A percentile compares a stretch with the other conserved stretches of the same genome.
phyloP scores from a whole-genome alignment of 2,113 vertebrate genomes.

The Cyprinodon tularosa region DNA sequence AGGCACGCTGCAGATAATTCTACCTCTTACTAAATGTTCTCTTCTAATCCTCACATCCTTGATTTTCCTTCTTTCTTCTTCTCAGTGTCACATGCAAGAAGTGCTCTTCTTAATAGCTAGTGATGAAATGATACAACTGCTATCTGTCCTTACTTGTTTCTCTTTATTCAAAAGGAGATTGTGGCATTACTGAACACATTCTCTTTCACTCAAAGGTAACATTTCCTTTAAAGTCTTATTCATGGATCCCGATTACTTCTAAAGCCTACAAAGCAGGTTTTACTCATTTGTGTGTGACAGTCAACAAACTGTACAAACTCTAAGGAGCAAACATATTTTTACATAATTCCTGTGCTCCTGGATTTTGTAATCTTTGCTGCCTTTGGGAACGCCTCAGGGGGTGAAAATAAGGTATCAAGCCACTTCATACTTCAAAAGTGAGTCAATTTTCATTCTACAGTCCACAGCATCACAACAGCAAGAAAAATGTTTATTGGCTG shows the following conservation, averaged over 20 bases:
- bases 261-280: slow-evolving; percentile 7
- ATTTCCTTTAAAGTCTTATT: slow-evolving; percentile 24
- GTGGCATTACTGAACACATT: slow-evolving; percentile 15
- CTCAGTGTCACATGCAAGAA: slow-evolving; percentile 7
- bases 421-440: neutral
- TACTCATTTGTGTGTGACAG: slow-evolving; percentile 18
- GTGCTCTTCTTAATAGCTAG: slow-evolving; percentile 4
- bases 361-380: neutral
- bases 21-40: slow-evolving; percentile 39
- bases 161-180: slow-evolving; percentile 9
- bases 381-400: neutral
- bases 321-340: neutral
- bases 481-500: neutral
- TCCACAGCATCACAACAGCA: neutral
- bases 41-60: slow-evolving; percentile 33
- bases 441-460: neutral
- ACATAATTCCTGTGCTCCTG: slow-evolving; percentile 1
- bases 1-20: slow-evolving; percentile 41
- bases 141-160: slow-evolving; percentile 9
- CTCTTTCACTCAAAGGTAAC: slow-evolving; percentile 20
- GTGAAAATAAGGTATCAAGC: neutral
- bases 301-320: slow-evolving; percentile 3
- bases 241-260: slow-evolving; percentile 1
- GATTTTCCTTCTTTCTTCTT: slow-evolving; percentile 44
- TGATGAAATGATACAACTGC: slow-evolving; percentile 12